Base-by-base conservation (phyloP, 2,888 invertebrate species). In the Drosophila greeni region DNA sequence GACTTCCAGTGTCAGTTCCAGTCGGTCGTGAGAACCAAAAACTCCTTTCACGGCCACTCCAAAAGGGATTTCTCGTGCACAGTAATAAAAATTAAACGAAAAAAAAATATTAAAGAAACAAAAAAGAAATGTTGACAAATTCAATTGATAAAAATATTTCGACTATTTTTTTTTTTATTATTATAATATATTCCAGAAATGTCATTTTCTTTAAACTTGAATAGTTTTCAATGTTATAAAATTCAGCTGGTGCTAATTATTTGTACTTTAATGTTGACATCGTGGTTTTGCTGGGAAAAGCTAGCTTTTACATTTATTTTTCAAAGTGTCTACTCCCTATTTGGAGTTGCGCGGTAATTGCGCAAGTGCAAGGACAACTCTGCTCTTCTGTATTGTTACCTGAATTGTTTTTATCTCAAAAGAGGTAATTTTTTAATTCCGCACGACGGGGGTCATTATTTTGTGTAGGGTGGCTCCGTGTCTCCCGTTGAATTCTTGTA, bases 321-420 rank as follows among this genome's bases (percentile, higher is more conserved):
- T 24, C 20, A 16, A 8, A 65, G 73, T 70, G 70, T 45, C n/a
- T 65, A 75, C 79, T 80, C 83, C 84, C 85, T 74, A 82, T 81
- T 83, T 79, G 82, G 83, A 80, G 80, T 81, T 82, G 73, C 66
- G 49, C 45, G 73, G 74, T 85, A 70, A 79, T 84, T 82, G 82
- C 82, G 85, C 85, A 85, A 85, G 82, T 82, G 85, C 81, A 85
- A 68, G 82, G 68, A 83, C 75, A 70, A 36, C 29, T 47, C 31
- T 59, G 24, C 65, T 57, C 26, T 57, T 65, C 34, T n/a, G 39
- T 33, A 24, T 67, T 67, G 52, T 60, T 60, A 62, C 62, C 62
- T 66, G 52, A 66, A 66, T 18, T 36, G 11, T 34, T 20, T 66
- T 64, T 61, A 43, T 59, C 43, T 37, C 16, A 61, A 18, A 26